phyloP scores from a whole-genome alignment of 2,888 invertebrate genomes.

The Myathropa florea region DNA sequence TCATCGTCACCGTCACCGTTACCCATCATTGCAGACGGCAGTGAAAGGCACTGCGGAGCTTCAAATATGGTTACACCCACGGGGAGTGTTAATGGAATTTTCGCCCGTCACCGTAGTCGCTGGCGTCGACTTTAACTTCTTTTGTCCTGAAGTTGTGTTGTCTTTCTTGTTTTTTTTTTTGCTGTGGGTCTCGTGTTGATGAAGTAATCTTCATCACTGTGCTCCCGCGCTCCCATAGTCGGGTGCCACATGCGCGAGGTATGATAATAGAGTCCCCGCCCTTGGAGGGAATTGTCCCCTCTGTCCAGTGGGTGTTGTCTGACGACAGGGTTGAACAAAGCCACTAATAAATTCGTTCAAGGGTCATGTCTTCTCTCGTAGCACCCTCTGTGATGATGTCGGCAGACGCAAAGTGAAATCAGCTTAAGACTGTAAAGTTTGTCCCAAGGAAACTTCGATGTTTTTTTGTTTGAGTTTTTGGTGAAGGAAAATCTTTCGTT shows the following conservation, averaged over 20 bases:
- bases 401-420: slow-evolving; percentile 7
- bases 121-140: slow-evolving; percentile 6
- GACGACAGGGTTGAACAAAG: slow-evolving; percentile 15
- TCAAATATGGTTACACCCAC: neutral
- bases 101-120: neutral
- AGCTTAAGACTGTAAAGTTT: neutral
- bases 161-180: neutral
- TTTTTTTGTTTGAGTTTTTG: neutral
- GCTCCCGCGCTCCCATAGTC: neutral
- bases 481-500: neutral
- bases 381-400: neutral
- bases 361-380: neutral
- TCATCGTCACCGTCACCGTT: neutral
- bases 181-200: neutral
- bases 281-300: neutral
- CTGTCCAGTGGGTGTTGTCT: slow-evolving; percentile 5
- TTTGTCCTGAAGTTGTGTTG: slow-evolving; percentile 22
- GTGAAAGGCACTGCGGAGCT: neutral
- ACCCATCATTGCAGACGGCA: slow-evolving; percentile 5
- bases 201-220: slow-evolving; percentile 19
- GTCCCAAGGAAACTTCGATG: slow-evolving; percentile 7
- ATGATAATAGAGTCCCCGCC: neutral
- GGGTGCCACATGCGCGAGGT: neutral
- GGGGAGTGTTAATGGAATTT: slow-evolving; percentile 48
- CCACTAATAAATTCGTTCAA: slow-evolving; percentile 12